Evolutionary conservation across 2,797 vertebrate species (phyloP), one percentile per base, ranked within the genome.

Genomic region (Columba guinea): DNA sequence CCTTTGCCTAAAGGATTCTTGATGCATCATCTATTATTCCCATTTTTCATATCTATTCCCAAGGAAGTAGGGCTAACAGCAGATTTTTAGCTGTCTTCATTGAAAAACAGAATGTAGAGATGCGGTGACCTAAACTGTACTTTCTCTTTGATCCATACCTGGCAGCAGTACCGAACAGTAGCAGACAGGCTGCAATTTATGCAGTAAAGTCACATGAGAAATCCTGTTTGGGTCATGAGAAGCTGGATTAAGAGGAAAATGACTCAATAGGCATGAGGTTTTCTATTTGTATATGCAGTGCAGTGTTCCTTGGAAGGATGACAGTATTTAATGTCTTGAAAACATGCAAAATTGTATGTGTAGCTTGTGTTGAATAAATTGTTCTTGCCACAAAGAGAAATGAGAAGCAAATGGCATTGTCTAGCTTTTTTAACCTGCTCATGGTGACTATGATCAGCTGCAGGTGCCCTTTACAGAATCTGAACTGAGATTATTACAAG

Each of bases 271-370:
- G 41, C 92, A 60, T 87, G 65, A 89, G 60, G 41, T 55, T 96
- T 96, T 92, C 84, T 94, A 46, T 96, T 95, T 96, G 84, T 88
- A 62, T 53, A 23, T 60, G 34, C 51, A 93, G n/a, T 30, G 32
- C 62, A 58, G 23, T 65, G 20, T 95, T 92, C 79, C 59, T 77
- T 80, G 81, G 80, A 84, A 77, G 86, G 76, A 37, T 75, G 74
- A n/a, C 74, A 55, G 6, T 27, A 49, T 86, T 91, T 81, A 71
- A 62, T 62, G 35, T 44, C 91, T 90, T 87, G 44, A 83, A 88
- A 93, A 84, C 37, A 39, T 9, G 22, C 68, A 59, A 74, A 90
- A 77, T 46, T 77, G 39, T 16, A 37, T 0, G 0, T 4, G 2
- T 59, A 73, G 27, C 37, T 90, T 76, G 28, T 60, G 19, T 8